Evolutionary conservation across 2,888 invertebrate species (phyloP).

Genomic region (Metopia argyrocephala): DNA sequence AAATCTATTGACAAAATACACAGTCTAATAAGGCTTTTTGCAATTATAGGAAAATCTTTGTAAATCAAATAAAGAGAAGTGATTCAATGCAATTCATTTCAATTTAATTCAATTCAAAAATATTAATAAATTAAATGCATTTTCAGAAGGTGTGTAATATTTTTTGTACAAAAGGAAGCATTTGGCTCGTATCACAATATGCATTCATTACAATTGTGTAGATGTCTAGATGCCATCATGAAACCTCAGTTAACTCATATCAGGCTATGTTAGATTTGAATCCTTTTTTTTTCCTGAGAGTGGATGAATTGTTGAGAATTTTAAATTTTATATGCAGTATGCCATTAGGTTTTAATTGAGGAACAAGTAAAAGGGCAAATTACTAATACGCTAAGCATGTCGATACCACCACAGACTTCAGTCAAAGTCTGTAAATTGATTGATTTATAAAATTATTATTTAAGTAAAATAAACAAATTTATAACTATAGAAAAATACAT

Average conservation of each 20-base stretch:
- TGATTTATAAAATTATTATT: no score
- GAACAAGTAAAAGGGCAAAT: no score
- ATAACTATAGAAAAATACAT: no score
- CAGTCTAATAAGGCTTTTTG: background rate
- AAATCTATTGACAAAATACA: background rate
- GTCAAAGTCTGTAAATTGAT: no score
- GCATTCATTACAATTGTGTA: conserved; percentile 26
- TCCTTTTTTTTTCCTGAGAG: conserved; percentile 8
- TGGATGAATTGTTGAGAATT: background rate
- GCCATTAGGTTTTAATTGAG: no score
- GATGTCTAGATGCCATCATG: conserved; percentile 5
- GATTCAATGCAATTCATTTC: no score
- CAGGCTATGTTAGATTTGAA: conserved; percentile 1
- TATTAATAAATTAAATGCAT: conserved; percentile 35
- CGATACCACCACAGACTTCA: no score
- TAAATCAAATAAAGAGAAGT: no score
- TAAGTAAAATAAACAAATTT: no score
- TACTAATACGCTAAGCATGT: no score
- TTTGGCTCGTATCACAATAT: conserved; percentile 10
- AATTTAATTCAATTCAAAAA: background rate
- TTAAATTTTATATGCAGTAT: background rate
- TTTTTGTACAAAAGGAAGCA: conserved; percentile 3
- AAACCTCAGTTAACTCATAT: conserved; percentile 26
- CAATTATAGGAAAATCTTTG: no score
- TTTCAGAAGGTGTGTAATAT: conserved; percentile 10